Base-by-base conservation (phyloP, 1,140 invertebrate genomes). In the Acromyrmex charruanus region DNA sequence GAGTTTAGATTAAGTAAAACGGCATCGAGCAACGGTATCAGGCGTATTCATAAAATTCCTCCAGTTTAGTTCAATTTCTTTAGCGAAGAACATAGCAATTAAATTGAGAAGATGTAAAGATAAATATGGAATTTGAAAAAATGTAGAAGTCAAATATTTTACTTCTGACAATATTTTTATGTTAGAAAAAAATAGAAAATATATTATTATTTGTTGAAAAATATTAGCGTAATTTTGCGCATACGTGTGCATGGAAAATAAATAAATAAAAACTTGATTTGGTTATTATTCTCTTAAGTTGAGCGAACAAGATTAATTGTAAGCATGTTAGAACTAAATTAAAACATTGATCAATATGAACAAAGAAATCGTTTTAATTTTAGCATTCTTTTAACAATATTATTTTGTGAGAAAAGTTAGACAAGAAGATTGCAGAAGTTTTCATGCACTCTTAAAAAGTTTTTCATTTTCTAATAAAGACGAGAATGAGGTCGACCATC, bases 171-270 rank as follows among this genome's bases (percentile, higher is more conserved):
- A 12, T 3, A 58, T 51, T 21, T 28, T 49, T 4, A 10, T 58
- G 77, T 25, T 55, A 71, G 65, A 81, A 16, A 16, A 71, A 44
- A 51, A 16, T 61, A 74, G 39, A 21, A 61, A 59, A 58, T 72
- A 58, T 72, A 28, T 81, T 49, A 71, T 14, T 84, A 25, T 84
- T 84, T 84, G 49, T 84, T 84, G 49, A 14, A 84, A 61, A 21
- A 51, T 21, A 74, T 49, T 75, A 49, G 21, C 21, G n/a, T 59
- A 84, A 84, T 71, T 71, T 71, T 12, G 55, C 39, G 31, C 80
- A 21, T 61, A 21, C 18, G 18, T 18, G 6, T 9, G 25, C 7
- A 65, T 51, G 18, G 72, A 44, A 25, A 82, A 49, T 28, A 28
- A 28, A 72, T 44, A 10, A 44, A 10, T 44, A 44, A 12, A 25